Conservation (phyloP, 2,113 vertebrate genomes). For the Antechinus flavipes region DNA sequence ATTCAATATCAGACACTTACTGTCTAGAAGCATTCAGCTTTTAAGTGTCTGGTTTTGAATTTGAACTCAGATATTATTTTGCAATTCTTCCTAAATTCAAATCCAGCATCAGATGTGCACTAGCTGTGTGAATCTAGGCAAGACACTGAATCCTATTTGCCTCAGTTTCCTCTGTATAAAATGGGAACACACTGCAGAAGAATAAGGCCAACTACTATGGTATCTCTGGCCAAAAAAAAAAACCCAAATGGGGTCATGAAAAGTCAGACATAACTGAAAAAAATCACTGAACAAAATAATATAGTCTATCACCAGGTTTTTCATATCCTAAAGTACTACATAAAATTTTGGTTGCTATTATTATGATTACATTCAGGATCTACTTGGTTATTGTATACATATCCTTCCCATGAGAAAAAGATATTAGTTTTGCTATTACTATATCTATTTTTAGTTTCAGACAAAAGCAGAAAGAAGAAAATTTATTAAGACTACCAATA, state of each 20-base stretch:
- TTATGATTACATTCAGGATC: not conserved
- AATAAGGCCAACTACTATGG: not conserved
- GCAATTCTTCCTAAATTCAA: not conserved
- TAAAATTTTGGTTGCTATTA: no score
- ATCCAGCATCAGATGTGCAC: not conserved
- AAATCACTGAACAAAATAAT: not conserved
- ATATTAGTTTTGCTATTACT: constrained; percentile 13
- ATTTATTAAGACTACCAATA: not conserved
- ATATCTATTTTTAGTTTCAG: not conserved
- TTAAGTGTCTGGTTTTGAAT: no score
- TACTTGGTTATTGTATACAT: constrained; percentile 18
- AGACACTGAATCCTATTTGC: not conserved
- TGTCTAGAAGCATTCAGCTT: not conserved
- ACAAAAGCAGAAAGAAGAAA: not conserved
- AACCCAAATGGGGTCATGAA: not conserved
- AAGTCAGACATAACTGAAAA: not conserved
- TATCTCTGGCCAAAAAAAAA: not conserved
- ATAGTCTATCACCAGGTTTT: not conserved
- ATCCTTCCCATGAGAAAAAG: not conserved
- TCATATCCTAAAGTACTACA: not conserved
- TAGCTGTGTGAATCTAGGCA: not conserved
- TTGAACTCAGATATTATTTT: not conserved
- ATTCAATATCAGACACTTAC: not conserved
- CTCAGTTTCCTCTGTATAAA: not conserved
- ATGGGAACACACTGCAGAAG: not conserved